phyloP scores from a whole-genome alignment of 1,140 invertebrate genomes.

The Drosophila mojavensis region DNA sequence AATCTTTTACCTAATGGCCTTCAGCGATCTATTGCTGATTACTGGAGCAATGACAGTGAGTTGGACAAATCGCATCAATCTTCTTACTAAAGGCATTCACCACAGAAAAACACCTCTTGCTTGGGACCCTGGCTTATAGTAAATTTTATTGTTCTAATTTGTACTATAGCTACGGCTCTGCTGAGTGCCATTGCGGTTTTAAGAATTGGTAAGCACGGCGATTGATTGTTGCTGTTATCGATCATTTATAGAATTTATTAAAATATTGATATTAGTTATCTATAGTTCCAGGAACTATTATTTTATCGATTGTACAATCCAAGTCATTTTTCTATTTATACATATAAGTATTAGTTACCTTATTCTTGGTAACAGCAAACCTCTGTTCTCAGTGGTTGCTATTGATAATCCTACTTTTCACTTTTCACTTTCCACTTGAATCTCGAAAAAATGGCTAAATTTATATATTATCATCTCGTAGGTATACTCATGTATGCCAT shows the following conservation, averaged over 20 bases:
- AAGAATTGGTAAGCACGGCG: neutral
- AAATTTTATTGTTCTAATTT: neutral
- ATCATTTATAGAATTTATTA: neutral
- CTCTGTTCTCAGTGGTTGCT: no score
- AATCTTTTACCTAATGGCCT: neutral
- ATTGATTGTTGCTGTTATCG: neutral
- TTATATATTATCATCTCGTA: neutral
- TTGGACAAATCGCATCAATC: neutral
- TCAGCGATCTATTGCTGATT: neutral
- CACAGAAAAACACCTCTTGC: neutral
- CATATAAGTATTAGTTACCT: no score
- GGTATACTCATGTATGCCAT: neutral
- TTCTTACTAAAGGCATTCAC: neutral
- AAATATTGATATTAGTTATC: no score
- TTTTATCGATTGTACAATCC: neutral
- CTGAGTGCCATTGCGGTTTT: neutral
- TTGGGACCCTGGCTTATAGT: neutral
- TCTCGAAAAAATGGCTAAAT: no score
- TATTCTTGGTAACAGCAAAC: no score
- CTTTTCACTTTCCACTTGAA: no score
- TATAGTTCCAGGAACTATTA: no score
- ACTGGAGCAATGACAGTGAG: neutral
- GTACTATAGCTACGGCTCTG: neutral
- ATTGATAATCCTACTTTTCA: no score
- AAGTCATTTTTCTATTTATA: no score